Evolutionary conservation across 2,113 vertebrate genomes (phyloP), one percentile per base, ranked within the genome.

Genomic region (Peromyscus californicus): DNA sequence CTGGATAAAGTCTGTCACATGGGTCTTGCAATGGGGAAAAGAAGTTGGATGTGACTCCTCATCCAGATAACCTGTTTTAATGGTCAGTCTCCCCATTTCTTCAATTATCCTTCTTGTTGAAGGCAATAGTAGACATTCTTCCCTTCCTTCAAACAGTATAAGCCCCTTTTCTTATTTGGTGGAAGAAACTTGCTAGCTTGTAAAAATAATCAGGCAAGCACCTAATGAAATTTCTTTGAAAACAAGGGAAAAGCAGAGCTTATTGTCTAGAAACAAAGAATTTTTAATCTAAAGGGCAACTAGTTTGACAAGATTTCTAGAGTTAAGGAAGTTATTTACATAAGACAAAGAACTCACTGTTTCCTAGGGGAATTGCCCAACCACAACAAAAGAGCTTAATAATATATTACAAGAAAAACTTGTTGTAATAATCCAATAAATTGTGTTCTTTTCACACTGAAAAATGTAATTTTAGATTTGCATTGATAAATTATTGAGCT

Each of bases 241-340:
- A 87, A 80, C 29, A 87, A 87, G 69, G 72, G 21, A 75, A 78
- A 90, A 67, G 15, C 15, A 33, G 31, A 74, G n/a, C 57, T 67
- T 75, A 84, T 67, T 96, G 39, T 16, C 29, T 93, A 11, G n/a
- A 84, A 83, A 89, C 39, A 8, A n/a, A 94, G n/a, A 15, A 42
- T 61, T 36, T 67, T 65, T 24, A 69, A 57, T 87, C 10, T 76
- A 88, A 83, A 72, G 29, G 45, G 5, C 29, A 91, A 48, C 21
- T 48, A 91, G n/a, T 29, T 36, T 17, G 42, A 75, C 33, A 96
- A 80, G 31, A 88, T 92, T 92, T 83, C 26, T 69, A 92, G 48
- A 61, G 4, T 19, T 61, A 67, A 90, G n/a, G n/a, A 84, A 75
- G 65, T 83, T 45, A 48, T 91, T 79, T 91, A 74, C 16, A 69